These are phyloP conservation scores for Nothobranchius kuhntae DNA, from an alignment of 2,113 vertebrate species.

Conservation along the genomic window DNA sequence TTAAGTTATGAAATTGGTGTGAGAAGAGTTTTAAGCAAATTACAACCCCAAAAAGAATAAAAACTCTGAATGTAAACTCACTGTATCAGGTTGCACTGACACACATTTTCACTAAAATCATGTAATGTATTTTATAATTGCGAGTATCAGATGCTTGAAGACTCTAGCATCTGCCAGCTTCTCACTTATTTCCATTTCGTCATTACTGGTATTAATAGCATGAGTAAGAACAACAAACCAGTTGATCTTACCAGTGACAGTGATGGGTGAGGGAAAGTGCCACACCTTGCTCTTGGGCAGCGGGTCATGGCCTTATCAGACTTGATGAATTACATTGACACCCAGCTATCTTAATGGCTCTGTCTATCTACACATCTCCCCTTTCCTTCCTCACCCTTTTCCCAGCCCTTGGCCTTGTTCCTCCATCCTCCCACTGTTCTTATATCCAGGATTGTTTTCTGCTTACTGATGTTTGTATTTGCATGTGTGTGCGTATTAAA, in stretches of 20 bases:
- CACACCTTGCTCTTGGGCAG: conserved; percentile 65
- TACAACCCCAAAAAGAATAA: too few relatives aligned
- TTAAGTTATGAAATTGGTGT: too few relatives aligned
- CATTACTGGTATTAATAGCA: conserved; percentile 27
- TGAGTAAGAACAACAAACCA: conserved; percentile 38
- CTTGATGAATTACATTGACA: conserved; percentile 80
- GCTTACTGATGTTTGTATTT: conserved; percentile 3
- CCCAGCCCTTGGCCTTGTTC: conserved; percentile 72
- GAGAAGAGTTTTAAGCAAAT: too few relatives aligned
- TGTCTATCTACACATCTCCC: conserved; percentile 71
- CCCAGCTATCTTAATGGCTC: conserved; percentile 81
- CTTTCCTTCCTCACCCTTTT: conserved; percentile 67
- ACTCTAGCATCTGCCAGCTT: not conserved
- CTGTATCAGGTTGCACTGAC: too few relatives aligned
- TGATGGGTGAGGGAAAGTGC: conserved; percentile 64
- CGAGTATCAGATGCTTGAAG: too few relatives aligned
- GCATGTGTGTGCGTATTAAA: not conserved
- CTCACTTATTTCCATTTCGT: conserved; percentile 18
- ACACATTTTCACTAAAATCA: too few relatives aligned
- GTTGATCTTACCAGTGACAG: conserved; percentile 41
- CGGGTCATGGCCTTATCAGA: conserved; percentile 64
- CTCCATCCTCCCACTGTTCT: conserved; percentile 62
- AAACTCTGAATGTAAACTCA: too few relatives aligned
- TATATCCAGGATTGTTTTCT: conserved; percentile 51
- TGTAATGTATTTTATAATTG: too few relatives aligned